A percentile compares a stretch with the other conserved stretches of the same genome.
phyloP scores from a whole-genome alignment of 2,797 vertebrate genomes.

The Ctenopoma kingsleyae region DNA sequence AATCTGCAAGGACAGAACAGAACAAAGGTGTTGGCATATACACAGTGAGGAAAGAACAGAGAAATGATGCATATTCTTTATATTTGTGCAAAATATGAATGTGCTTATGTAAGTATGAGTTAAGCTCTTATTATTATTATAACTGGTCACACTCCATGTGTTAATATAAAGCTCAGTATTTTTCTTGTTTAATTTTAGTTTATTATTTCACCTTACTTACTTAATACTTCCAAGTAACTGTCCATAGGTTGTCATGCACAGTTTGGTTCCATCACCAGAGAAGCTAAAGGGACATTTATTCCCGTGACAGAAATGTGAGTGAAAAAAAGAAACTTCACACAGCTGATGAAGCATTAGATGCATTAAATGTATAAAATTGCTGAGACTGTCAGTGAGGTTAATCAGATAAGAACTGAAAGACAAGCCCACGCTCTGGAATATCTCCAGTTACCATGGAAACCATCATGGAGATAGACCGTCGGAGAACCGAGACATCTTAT shows the following conservation, averaged over 20 bases:
- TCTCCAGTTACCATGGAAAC: constrained; percentile 83
- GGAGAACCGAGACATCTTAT: constrained; percentile 76
- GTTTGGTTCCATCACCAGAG: not conserved
- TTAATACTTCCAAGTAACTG: not conserved
- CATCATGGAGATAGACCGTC: constrained; percentile 63
- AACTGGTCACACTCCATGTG: not conserved
- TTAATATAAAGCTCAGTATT: not conserved
- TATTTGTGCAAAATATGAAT: constrained; percentile 56
- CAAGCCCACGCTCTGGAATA: constrained; percentile 76
- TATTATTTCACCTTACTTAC: not conserved
- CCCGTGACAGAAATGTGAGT: constrained; percentile 8
- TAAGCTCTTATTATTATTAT: constrained; percentile 30
- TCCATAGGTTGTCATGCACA: too few species aligned
- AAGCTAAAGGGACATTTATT: constrained; percentile 1
- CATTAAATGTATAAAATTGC: constrained; percentile 61
- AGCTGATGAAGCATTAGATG: constrained; percentile 48
- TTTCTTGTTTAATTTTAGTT: too few species aligned
- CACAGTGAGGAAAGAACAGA: constrained; percentile 17
- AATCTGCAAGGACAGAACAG: constrained; percentile 87
- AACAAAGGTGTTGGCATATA: constrained; percentile 54
- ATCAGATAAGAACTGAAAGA: constrained; percentile 77
- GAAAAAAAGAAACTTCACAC: constrained; percentile 8
- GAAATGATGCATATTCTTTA: constrained; percentile 47
- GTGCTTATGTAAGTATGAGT: constrained; percentile 39
- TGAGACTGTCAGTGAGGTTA: constrained; percentile 68